Conservation (phyloP, 2,888 invertebrate genomes). For the Hymenopus coronatus region DNA sequence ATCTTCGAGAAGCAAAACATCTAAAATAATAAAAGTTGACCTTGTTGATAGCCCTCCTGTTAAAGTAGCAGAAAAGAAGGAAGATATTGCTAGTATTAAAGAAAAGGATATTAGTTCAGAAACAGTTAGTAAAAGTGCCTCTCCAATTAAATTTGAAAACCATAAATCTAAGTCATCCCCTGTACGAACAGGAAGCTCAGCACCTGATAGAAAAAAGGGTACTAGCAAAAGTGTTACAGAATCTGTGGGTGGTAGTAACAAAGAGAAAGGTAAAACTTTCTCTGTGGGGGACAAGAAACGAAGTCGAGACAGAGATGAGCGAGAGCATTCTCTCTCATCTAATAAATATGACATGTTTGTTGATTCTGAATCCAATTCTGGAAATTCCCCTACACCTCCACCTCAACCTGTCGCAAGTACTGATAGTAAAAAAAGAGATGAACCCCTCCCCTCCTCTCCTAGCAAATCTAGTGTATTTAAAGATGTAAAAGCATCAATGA, state of each 20-base stretch:
- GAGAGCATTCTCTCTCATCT: background rate
- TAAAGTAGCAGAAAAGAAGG: conserved; percentile 18
- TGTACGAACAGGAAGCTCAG: background rate
- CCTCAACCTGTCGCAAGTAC: conserved; percentile 31
- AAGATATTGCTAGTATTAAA: background rate
- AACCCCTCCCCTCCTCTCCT: background rate
- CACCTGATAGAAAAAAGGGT: conserved; percentile 25
- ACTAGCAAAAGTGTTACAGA: background rate
- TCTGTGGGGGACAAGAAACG: background rate
- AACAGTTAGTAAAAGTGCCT: background rate
- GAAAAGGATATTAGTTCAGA: conserved; percentile 8
- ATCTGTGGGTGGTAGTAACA: conserved; percentile 3
- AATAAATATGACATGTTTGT: background rate
- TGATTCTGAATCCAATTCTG: conserved; percentile 20
- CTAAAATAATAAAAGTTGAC: conserved; percentile 29
- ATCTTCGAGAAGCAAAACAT: conserved; percentile 38
- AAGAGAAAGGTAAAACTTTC: conserved; percentile 4
- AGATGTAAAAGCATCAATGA: conserved; percentile 44
- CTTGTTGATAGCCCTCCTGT: conserved; percentile 25
- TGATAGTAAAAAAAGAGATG: conserved; percentile 20
- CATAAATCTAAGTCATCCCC: conserved; percentile 19
- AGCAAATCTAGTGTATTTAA: conserved; percentile 39
- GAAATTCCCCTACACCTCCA: conserved; percentile 29
- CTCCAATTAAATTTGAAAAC: conserved; percentile 13
- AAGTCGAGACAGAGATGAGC: background rate